Percentiles rank a stretch among this genome's conserved stretches.
Evolutionary conservation across 2,888 invertebrate species (phyloP).

Genomic region (Euzophera pinguis): DNA sequence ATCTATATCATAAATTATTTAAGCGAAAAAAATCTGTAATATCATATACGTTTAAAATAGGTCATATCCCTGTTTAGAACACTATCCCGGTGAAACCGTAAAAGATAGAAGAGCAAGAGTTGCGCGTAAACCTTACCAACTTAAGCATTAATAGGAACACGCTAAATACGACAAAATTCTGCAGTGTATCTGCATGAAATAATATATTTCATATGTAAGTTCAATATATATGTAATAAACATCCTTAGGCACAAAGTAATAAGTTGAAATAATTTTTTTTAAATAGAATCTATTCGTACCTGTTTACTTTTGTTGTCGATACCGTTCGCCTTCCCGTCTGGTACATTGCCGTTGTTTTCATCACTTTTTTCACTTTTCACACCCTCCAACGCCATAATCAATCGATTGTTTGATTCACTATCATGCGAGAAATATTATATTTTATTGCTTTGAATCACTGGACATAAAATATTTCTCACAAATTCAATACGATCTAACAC

Average conservation of each 20-base stretch:
- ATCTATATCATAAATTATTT: too few relatives aligned
- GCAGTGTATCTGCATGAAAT: not conserved
- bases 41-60: slow-evolving; percentile 60
- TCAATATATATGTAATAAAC: not conserved
- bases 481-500: slow-evolving; percentile 65
- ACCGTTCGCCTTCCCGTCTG: slow-evolving; percentile 77
- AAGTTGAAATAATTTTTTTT: slow-evolving; percentile 24
- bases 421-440: slow-evolving; percentile 60
- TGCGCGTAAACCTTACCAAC: slow-evolving; percentile 58
- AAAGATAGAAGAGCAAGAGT: slow-evolving; percentile 32
- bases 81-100: slow-evolving; percentile 40
- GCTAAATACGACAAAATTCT: slow-evolving; percentile 15
- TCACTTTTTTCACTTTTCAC: slow-evolving; percentile 78
- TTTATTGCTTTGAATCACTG: slow-evolving; percentile 49
- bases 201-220: too few relatives aligned
- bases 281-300: slow-evolving; percentile 54
- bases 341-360: slow-evolving; percentile 74
- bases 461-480: slow-evolving; percentile 52
- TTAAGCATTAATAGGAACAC: slow-evolving; percentile 25
- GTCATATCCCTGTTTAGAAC: slow-evolving; percentile 65
- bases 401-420: slow-evolving; percentile 67
- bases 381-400: slow-evolving; percentile 77
- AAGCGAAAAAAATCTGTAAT: slow-evolving; percentile 31
- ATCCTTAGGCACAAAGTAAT: slow-evolving; percentile 16
- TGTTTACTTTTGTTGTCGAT: slow-evolving; percentile 81